Evolutionary conservation across 2,888 invertebrate genomes (phyloP), one percentile per base, ranked within the genome.

Genomic region (Aricia artaxerxes): DNA sequence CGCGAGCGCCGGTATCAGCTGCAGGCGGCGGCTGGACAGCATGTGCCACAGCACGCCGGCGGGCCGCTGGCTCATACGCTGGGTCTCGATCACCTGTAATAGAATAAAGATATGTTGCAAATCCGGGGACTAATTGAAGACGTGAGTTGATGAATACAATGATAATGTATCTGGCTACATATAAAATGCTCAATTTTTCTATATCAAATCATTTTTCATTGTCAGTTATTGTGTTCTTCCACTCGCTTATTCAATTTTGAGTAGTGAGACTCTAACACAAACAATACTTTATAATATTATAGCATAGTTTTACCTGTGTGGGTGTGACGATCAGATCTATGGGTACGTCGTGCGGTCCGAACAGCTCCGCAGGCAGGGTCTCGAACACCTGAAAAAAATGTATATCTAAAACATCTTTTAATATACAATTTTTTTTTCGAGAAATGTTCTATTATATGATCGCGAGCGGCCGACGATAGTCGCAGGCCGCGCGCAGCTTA

Each of bases 241-340:
- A 24, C 24, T 24, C 24, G 24, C 24, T 24, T 24, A 0, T 24
- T 24, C 24, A 24, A 24, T 24, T 24, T 24, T 57, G 16, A 57
- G 57, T 57, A 44, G 44, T 44, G 40, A 44, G 9, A 44, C 7
- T 44, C 9, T 44, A 44, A 44, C 40, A 44, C 40, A 44, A 7
- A 44, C 40, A 44, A 44, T 44, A 44, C 53, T 53, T 13, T 53
- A 53, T 13, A 24, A 53, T 13, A 24, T 53, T 53, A 53, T 3
- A 61, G 6, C 2, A 76, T 7, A 64, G 16, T 53, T 35, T 6
- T 83, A 97, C 96, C 93, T 97, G 96, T 13, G 97, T 97, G 53
- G 98, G 98, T 9, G 98, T 98, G 83, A 98, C 95, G 86, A 98
- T 98, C 84, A 97, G 95, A 89, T 98, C 98, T 78, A 98, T 96